Evolutionary conservation across 2,888 invertebrate species (phyloP).

Genomic region (Fabriciana adippe): DNA sequence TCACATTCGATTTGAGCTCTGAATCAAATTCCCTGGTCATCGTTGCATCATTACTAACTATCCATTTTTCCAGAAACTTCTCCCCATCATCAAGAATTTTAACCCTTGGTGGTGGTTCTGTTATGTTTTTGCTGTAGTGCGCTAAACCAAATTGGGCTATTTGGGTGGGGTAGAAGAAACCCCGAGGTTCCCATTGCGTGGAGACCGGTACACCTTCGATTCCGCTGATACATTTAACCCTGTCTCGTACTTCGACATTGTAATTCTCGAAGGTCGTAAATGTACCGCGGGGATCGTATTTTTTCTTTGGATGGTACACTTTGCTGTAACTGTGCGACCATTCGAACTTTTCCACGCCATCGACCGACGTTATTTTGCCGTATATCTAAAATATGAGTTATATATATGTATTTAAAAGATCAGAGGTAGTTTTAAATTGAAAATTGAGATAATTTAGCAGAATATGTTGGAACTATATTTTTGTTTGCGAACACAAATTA

Average conservation of each 20-base stretch:
- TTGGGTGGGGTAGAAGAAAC: conserved; percentile 99
- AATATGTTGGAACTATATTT: no score
- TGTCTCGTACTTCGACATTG: conserved; percentile 97
- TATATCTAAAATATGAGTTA: conserved; percentile 84
- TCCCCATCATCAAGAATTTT: conserved; percentile 89
- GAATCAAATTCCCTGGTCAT: conserved; percentile 84
- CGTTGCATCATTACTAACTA: conserved; percentile 86
- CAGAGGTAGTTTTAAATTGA: no score
- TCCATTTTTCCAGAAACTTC: conserved; percentile 86
- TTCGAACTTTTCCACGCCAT: conserved; percentile 91
- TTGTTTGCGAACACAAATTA: not conserved
- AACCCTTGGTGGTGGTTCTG: conserved; percentile 90
- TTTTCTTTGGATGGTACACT: conserved; percentile 93
- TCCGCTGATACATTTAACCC: conserved; percentile 98
- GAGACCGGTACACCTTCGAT: conserved; percentile 96
- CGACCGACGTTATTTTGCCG: conserved; percentile 89
- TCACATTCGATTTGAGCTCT: conserved; percentile 82
- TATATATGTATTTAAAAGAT: not conserved
- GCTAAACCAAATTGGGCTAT: conserved; percentile 99
- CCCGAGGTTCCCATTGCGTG: conserved; percentile 97
- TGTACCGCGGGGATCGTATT: conserved; percentile 94
- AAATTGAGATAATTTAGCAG: no score
- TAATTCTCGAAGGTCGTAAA: conserved; percentile 99
- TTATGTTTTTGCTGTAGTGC: conserved; percentile 97
- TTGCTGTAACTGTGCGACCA: conserved; percentile 98